Base-by-base conservation (phyloP, 37 sponge, comb jelly and placozoan species). In the Chondrosia reniformis region DNA sequence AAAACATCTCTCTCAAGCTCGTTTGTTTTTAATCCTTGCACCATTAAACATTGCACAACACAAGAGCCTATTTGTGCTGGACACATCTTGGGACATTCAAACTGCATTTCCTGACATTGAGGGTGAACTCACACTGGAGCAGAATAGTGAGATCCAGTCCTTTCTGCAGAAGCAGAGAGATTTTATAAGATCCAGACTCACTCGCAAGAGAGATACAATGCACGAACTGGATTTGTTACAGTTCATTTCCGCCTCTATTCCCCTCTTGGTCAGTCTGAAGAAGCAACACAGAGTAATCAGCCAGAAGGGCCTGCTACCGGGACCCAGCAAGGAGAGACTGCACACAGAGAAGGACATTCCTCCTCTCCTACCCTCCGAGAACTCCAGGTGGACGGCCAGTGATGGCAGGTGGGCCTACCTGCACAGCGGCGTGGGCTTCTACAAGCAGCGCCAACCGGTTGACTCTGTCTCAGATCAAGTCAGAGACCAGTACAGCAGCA, bases 121-220 rank as follows among this genome's bases (percentile, higher is more conserved):
- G 39, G 41, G 37, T 24, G 52, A 43, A 1, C 28, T 27, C 28
- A 54, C 78, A 36, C 15, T 54, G 15, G 77, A 82, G 9, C 49
- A 54, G 31, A 22, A 38, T 38, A 4, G 41, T 13, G 75, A 55
- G 31, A 65, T 93, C 12, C 84, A 88, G 33, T 13, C 33, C 2
- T 88, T 84, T 76, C 79, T 93, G 0, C 93, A 93, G 76, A 61
- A 83, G 46, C 89, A 88, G 76, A 64, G 87, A 22, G 75, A 83
- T 0, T 94, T 89, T 81, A 73, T 89, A 0, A 19, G 24, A 2
- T 33, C 77, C 10, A 55, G 86, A 19, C 81, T 94, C 1, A 31
- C 30, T 9, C 76, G 73, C 49, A 80, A 87, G 39, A 27, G 34
- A 5, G 58, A 73, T 1, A 84, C 87, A 17, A 52, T 69, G 0